These are phyloP conservation scores for Nomada fucata DNA, from an alignment of 2,888 invertebrate species.

Conservation along the genomic window DNA sequence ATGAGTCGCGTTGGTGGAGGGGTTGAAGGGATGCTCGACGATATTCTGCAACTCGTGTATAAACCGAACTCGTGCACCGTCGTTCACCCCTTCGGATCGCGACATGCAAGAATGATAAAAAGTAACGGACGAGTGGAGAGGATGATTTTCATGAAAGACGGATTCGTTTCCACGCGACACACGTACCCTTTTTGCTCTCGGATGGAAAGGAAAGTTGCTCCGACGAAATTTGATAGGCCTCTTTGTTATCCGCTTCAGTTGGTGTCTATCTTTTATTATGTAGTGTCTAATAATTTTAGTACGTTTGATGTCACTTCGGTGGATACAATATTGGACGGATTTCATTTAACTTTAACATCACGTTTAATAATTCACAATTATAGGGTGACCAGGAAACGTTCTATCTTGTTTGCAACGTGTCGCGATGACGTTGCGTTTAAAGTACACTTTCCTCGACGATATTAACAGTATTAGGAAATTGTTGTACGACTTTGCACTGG, in stretches of 20 bases:
- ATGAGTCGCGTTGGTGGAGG: slow-evolving; percentile 7
- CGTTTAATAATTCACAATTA: slow-evolving; percentile 65
- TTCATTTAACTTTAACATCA: slow-evolving; percentile 43
- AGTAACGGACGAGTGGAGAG: not conserved
- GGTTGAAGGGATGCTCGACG: slow-evolving; percentile 10
- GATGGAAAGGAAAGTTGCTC: too few species aligned
- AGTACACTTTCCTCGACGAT: too few species aligned
- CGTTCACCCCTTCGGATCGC: slow-evolving; percentile 36
- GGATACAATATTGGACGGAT: not conserved
- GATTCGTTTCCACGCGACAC: not conserved
- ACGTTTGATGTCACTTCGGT: too few species aligned
- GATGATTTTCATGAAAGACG: slow-evolving; percentile 26
- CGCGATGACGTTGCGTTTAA: not conserved
- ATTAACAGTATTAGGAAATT: too few species aligned
- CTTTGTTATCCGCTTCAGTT: not conserved
- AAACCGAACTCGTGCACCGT: slow-evolving; percentile 21
- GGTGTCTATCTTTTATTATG: too few species aligned
- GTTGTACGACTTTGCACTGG: too few species aligned
- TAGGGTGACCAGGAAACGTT: slow-evolving; percentile 36
- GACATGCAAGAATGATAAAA: slow-evolving; percentile 21
- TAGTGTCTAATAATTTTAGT: too few species aligned
- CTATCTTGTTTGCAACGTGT: slow-evolving; percentile 5
- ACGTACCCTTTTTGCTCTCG: not conserved
- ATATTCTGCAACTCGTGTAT: slow-evolving; percentile 28
- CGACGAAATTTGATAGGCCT: not conserved